Base-by-base conservation (phyloP, 1,140 invertebrate genomes). In the Samia ricini region DNA sequence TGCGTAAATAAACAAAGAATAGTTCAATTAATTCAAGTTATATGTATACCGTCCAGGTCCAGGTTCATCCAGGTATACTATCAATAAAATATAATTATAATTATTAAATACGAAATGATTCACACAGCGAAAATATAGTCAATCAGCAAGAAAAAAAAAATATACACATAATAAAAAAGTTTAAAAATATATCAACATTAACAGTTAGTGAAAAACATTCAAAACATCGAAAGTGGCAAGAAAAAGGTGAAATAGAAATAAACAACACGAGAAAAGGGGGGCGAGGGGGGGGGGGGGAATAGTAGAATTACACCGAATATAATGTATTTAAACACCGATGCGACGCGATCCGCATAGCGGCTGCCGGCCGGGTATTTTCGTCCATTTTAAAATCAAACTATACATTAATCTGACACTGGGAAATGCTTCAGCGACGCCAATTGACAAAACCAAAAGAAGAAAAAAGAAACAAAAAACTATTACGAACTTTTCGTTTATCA, bases 171-270 rank as follows among this genome's bases (percentile, higher is more conserved):
- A 33, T 61, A 69, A 69, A 79, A 61, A 68, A 75, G 26, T 26
- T 52, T 56, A 56, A 56, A 59, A 71, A 79, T 74, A 82, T 85
- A 89, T 88, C 83, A 88, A 88, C 85, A 88, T 89, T 89, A 89
- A 89, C 86, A 89, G 86, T 88, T 89, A 89, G 86, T 89, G 87
- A 89, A 83, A 84, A 89, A 85, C 82, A 85, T 83, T 80, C 81
- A 86, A 81, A 50, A 88, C 83, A 87, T 79, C 82, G 80, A 87
- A 72, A 85, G 83, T 86, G 86, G 86, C 83, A 89, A 86, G 81
- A 88, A 88, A 85, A 84, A 76, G 85, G 86, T 86, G 83, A 81
- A 82, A 87, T 75, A 88, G 78, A 88, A 86, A 83, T 72, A 83
- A 84, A 89, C 79, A 82, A 87, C 83, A 83, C 77, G 74, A 81